These are phyloP conservation scores for Prolemur simus DNA, from an alignment of 2,113 vertebrate species.

Conservation along the genomic window DNA sequence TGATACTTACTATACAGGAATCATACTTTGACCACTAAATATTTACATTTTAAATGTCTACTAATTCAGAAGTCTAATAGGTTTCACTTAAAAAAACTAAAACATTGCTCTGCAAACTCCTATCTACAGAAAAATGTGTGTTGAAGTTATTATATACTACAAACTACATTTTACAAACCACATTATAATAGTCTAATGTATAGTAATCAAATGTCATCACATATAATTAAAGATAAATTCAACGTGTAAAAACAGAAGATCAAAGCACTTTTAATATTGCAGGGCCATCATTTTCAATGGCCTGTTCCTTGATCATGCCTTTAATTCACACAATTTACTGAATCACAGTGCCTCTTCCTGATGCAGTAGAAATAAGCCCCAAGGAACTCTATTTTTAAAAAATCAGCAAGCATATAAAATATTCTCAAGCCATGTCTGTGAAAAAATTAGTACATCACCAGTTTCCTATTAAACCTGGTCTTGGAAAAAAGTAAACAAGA, in stretches of 20 bases:
- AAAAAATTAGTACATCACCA: constrained; percentile 26
- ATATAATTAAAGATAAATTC: constrained; percentile 77
- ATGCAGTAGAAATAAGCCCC: constrained; percentile 28
- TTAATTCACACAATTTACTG: constrained; percentile 65
- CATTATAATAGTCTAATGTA: constrained; percentile 69
- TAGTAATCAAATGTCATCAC: constrained; percentile 71
- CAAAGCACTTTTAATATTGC: constrained; percentile 60
- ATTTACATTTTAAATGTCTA: constrained; percentile 42
- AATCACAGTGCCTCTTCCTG: constrained; percentile 44
- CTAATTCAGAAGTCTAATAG: constrained; percentile 52
- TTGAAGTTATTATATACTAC: constrained; percentile 51
- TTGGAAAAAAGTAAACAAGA: constrained; percentile 33
- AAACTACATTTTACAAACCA: constrained; percentile 72
- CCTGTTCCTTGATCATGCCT: constrained; percentile 60
- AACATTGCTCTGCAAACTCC: constrained; percentile 46
- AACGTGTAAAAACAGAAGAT: constrained; percentile 73
- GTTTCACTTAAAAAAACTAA: constrained; percentile 51
- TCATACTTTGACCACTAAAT: not conserved
- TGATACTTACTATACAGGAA: not conserved
- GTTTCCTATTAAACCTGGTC: constrained; percentile 55
- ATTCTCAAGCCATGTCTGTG: constrained; percentile 21
- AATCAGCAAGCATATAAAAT: constrained; percentile 46
- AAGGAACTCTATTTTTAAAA: constrained; percentile 15
- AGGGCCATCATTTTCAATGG: constrained; percentile 57
- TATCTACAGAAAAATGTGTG: constrained; percentile 48